Evolutionary conservation across 2,888 invertebrate species (phyloP).

Genomic region (Odontocerum albicorne): DNA sequence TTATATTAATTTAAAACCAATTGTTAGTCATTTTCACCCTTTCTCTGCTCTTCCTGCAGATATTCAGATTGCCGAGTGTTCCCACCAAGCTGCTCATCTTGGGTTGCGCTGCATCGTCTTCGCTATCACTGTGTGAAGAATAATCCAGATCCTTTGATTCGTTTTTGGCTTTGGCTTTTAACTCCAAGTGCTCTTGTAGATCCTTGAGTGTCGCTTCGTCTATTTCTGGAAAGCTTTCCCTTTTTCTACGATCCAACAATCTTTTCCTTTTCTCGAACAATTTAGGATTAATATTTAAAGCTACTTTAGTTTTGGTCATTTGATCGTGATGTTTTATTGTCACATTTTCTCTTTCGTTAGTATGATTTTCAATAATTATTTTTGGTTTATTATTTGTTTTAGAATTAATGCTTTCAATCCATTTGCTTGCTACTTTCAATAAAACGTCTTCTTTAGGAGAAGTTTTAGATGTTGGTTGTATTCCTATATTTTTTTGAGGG

Average conservation of each 20-base stretch:
- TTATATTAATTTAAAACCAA: constrained; percentile 47
- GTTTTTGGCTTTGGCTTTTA: constrained; percentile 13
- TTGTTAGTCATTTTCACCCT: constrained; percentile 50
- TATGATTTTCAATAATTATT: background rate
- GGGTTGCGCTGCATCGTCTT: constrained; percentile 14
- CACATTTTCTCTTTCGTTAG: background rate
- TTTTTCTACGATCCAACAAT: constrained; percentile 29
- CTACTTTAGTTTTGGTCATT: background rate
- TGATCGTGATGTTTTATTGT: background rate
- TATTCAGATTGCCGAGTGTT: constrained; percentile 52
- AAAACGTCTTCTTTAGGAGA: constrained; percentile 1
- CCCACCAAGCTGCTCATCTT: constrained; percentile 50
- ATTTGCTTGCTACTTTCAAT: constrained; percentile 9
- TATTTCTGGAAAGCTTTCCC: constrained; percentile 26
- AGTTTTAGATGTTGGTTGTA: background rate
- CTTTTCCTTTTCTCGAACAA: constrained; percentile 26
- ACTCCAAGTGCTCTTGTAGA: constrained; percentile 10
- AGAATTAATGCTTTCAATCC: background rate
- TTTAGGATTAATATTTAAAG: background rate
- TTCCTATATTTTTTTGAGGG: background rate
- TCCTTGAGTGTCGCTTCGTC: constrained; percentile 18
- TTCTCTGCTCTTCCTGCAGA: constrained; percentile 49
- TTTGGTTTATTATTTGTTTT: background rate
- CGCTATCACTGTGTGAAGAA: constrained; percentile 14
- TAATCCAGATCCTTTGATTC: constrained; percentile 22